These are phyloP conservation scores for Erpobdella octoculata DNA, from an alignment of 2,888 invertebrate genomes.

Conservation along the genomic window DNA sequence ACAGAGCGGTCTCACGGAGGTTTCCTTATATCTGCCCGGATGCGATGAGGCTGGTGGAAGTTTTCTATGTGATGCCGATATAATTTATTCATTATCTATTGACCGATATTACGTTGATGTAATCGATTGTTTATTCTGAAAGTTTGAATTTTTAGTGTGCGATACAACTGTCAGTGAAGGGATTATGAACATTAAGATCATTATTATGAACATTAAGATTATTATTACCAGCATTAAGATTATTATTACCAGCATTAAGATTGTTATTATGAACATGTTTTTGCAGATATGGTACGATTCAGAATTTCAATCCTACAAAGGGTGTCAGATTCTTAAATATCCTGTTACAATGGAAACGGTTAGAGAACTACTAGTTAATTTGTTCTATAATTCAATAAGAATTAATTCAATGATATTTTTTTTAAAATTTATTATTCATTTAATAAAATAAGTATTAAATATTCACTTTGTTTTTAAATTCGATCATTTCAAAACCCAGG, in stretches of 20 bases:
- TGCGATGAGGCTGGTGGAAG: slow-evolving; percentile 39
- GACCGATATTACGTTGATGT: background rate
- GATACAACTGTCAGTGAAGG: background rate
- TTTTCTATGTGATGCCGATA: too few species aligned
- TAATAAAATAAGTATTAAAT: too few species aligned
- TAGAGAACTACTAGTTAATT: too few species aligned
- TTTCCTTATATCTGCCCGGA: slow-evolving; percentile 77
- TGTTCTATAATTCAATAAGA: slow-evolving; percentile 27
- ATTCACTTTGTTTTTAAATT: too few species aligned
- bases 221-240: background rate
- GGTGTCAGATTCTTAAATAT: slow-evolving; percentile 54
- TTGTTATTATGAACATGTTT: background rate
- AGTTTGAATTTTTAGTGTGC: background rate
- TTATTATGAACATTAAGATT: slow-evolving; percentile 3
- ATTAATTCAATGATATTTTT: background rate
- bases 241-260: background rate
- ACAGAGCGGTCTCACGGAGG: slow-evolving; percentile 66
- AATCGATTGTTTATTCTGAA: background rate
- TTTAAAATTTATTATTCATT: too few species aligned
- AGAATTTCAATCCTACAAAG: slow-evolving; percentile 61
- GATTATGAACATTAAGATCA: background rate
- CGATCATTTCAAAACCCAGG: too few species aligned
- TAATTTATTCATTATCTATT: too few species aligned
- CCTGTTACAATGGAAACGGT: slow-evolving; percentile 70
- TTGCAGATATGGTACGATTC: slow-evolving; percentile 52